These are phyloP conservation scores for Lagenorhynchus albirostris DNA, from an alignment of 2,113 vertebrate species.

Conservation along the genomic window DNA sequence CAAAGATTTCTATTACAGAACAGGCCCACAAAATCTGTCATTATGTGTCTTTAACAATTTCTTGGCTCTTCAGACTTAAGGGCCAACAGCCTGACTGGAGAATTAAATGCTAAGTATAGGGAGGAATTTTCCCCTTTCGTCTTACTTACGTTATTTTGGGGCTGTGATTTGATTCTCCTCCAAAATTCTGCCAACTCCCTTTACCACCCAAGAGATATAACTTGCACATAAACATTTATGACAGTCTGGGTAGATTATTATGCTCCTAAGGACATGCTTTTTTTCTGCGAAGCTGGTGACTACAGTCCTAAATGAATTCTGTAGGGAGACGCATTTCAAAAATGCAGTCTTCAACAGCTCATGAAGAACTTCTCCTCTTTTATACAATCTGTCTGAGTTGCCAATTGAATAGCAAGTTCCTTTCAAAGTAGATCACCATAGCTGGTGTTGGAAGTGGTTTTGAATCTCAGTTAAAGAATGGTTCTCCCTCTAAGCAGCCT, in stretches of 20 bases:
- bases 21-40: background rate
- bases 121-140: conserved; percentile 24
- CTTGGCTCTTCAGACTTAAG: background rate
- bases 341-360: background rate
- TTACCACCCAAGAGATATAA: conserved; percentile 48
- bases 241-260: conserved; percentile 50
- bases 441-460: conserved; percentile 34
- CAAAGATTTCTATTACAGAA: background rate
- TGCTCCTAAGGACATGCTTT: conserved; percentile 2
- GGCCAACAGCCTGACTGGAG: conserved; percentile 18
- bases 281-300: background rate
- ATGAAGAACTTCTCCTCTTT: conserved; percentile 27
- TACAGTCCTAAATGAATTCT: conserved; percentile 41
- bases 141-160: conserved; percentile 48
- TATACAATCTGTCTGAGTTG: conserved; percentile 24
- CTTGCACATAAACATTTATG: conserved; percentile 63
- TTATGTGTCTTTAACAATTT: background rate
- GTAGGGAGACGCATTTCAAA: conserved; percentile 8
- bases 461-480: background rate
- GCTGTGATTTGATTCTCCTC: conserved; percentile 51
- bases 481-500: conserved; percentile 18
- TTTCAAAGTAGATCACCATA: conserved; percentile 48
- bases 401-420: conserved; percentile 33
- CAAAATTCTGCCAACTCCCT: conserved; percentile 59
- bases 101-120: conserved; percentile 35